Evolutionary conservation across 2,888 invertebrate genomes (phyloP).

Genomic region (Meandrusa payeni): DNA sequence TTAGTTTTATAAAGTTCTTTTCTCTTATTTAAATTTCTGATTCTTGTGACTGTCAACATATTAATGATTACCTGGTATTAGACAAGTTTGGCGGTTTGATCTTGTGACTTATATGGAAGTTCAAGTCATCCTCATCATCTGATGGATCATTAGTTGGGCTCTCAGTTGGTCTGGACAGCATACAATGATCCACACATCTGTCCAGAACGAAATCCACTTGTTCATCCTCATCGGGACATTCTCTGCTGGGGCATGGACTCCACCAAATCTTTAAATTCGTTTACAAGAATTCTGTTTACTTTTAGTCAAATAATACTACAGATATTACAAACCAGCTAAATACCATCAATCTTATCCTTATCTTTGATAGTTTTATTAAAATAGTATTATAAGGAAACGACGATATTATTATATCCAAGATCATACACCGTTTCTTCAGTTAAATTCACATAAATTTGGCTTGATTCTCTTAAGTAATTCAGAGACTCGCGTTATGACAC

Average conservation of each 20-base stretch:
- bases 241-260: conserved; percentile 90
- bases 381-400: too few relatives aligned
- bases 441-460: conserved; percentile 54
- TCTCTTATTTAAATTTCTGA: too few relatives aligned
- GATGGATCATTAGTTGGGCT: conserved; percentile 60
- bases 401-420: too few relatives aligned
- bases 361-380: too few relatives aligned
- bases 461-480: conserved; percentile 72
- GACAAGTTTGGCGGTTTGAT: conserved; percentile 63
- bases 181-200: conserved; percentile 87
- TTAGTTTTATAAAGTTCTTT: too few relatives aligned
- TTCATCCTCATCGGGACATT: conserved; percentile 88
- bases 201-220: conserved; percentile 87
- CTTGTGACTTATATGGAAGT: conserved; percentile 77
- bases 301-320: too few relatives aligned
- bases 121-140: conserved; percentile 77
- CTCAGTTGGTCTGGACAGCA: conserved; percentile 70
- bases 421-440: conserved; percentile 5
- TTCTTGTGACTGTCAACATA: too few relatives aligned
- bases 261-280: conserved; percentile 84
- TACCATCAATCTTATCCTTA: too few relatives aligned
- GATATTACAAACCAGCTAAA: too few relatives aligned
- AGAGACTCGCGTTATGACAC: conserved; percentile 62
- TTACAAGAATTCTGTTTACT: background rate
- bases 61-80: conserved; percentile 63